Base-by-base conservation (phyloP, 2,888 invertebrate genomes). In the Pedicia rivosa region DNA sequence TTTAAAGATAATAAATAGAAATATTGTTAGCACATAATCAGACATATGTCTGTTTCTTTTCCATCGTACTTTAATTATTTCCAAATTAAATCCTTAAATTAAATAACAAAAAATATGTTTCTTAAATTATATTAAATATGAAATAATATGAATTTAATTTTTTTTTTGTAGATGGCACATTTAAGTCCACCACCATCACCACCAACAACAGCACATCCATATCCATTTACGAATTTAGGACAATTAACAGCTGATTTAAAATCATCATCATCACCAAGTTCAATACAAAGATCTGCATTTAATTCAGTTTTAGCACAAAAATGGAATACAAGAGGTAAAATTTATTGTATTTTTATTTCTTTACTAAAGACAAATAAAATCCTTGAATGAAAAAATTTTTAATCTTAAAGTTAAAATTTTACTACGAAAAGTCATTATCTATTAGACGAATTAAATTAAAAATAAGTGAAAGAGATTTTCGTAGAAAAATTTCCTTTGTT, bases 271-370 rank as follows among this genome's bases (percentile, higher is more conserved):
- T 50, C 52, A 33, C 42, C 43, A 29, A 59, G 53, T 46, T 56
- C 58, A 55, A 55, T 60, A 49, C 60, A 61, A 43, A 58, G 59
- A 16, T 59, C 61, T n/a, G 57, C 58, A 38, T 58, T 60, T 22
- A 59, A 57, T 36, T 53, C 55, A 17, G 61, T 56, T 32, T 52
- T 61, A 38, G 59, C 57, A n/a, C 60, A 59, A 43, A 58, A 59
- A 40, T 43, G 59, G 10, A 57, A 53, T 15, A 48, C 47, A 12
- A 45, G 55, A 52, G 60, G 59, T 61, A 47, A 55, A 48, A 43
- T 37, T 31, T 31, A 28, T 30, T 12, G 14, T 30, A 29, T 24
- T 24, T 17, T 19, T 17, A 16, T 13, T 17, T 8, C 13, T 22
- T 19, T 30, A 9, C 7, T 14, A 13, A 29, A 29, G 19, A 16